These are phyloP conservation scores for Formicarius rufipectus DNA, from an alignment of 2,113 vertebrate species.

Conservation along the genomic window DNA sequence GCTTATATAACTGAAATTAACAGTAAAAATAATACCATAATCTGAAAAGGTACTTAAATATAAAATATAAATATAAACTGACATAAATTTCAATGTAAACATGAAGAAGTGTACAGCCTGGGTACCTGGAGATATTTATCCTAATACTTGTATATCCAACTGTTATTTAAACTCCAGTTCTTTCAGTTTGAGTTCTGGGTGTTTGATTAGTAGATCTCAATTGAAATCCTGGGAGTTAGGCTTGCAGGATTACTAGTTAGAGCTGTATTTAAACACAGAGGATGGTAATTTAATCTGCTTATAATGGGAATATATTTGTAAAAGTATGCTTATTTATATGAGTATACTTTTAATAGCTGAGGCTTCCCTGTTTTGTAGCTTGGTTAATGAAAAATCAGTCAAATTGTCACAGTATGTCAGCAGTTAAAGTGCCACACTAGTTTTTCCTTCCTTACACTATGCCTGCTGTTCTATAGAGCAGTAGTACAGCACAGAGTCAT, in stretches of 20 bases:
- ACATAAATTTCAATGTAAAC: neutral
- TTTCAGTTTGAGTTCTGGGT: neutral
- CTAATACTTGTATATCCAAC: neutral
- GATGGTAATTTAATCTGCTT: neutral
- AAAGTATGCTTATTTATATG: neutral
- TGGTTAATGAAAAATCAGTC: neutral
- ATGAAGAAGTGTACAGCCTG: neutral
- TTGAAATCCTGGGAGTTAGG: neutral
- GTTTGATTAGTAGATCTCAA: neutral
- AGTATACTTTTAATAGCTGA: neutral
- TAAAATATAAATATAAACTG: neutral
- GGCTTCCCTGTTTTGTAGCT: neutral
- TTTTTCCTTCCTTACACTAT: neutral
- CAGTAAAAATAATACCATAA: neutral
- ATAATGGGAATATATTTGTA: neutral
- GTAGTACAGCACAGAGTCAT: neutral
- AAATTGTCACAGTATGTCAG: neutral
- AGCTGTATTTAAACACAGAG: neutral
- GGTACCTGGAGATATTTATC: neutral
- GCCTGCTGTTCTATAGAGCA: neutral
- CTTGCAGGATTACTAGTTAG: neutral
- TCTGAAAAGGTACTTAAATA: neutral
- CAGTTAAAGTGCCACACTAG: neutral
- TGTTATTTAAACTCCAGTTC: neutral
- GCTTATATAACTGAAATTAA: neutral